phyloP scores from a whole-genome alignment of 2,797 vertebrate genomes.

The Enteromius fasciolatus region DNA sequence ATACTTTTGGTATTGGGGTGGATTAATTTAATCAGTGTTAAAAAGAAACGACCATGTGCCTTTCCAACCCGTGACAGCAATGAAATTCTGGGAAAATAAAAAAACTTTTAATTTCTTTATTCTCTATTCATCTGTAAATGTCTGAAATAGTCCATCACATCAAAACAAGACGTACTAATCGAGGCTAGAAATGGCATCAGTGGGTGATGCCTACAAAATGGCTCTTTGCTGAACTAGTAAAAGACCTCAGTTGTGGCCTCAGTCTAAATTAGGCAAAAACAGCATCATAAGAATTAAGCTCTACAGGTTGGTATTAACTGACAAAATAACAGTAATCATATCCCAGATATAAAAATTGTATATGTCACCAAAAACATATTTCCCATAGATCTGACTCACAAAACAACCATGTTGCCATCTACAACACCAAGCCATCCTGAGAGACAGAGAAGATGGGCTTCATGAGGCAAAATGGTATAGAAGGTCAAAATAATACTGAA shows the following conservation, averaged over 20 bases:
- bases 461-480: slow-evolving; percentile 4
- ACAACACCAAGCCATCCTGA: slow-evolving; percentile 64
- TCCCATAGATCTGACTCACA: slow-evolving; percentile 46
- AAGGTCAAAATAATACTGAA: background rate
- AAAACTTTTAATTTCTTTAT: slow-evolving; percentile 34
- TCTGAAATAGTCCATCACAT: slow-evolving; percentile 57
- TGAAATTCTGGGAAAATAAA: background rate
- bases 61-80: background rate
- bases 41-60: background rate
- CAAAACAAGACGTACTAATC: slow-evolving; percentile 69
- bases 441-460: slow-evolving; percentile 57
- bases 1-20: background rate
- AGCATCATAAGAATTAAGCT: background rate
- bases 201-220: slow-evolving; percentile 63
- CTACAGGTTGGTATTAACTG: slow-evolving; percentile 3
- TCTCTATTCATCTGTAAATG: slow-evolving; percentile 50
- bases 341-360: slow-evolving; percentile 60
- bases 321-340: slow-evolving; percentile 48
- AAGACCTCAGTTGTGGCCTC: slow-evolving; percentile 63
- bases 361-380: slow-evolving; percentile 36
- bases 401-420: slow-evolving; percentile 45
- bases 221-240: slow-evolving; percentile 60
- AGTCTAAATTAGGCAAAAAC: slow-evolving; percentile 40
- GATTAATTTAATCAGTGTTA: background rate
- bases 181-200: slow-evolving; percentile 66